Base-by-base conservation (phyloP, 2,888 invertebrate species). In the Ennomos erosarius region DNA sequence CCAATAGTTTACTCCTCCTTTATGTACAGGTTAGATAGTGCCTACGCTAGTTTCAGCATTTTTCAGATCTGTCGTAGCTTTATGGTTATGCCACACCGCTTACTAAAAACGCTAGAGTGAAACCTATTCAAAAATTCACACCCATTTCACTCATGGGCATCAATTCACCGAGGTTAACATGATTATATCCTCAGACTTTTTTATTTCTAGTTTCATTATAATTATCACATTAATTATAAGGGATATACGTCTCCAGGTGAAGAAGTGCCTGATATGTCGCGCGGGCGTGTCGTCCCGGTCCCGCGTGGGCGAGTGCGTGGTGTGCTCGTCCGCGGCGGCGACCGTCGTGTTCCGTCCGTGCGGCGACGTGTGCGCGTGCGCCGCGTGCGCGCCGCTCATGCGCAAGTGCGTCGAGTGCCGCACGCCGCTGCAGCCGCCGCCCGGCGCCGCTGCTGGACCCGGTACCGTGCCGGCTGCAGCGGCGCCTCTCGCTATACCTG, bases 331-430 rank as follows among this genome's bases (percentile, higher is more conserved):
- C 90, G 97, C 97, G 86, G 96, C 97, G 76, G 97, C 99, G 26
- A 95, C 97, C 13, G 96, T 98, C 55, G 94, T 99, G 82, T 99
- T 98, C 93, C 96, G 97, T 71, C 99, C 99, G 33, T 99, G 99
- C 90, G 97, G 97, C 51, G 98, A 99, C 91, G 98, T 99, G 95
- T 96, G 97, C 91, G 97, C 97, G 13, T 98, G 98, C 92, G 88
- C 86, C 45, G 81, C 95, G 73, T 99, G 99, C 90, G 97, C 98
- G 63, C 95, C 96, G 67, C 94, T 99, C 74, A 98, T 99, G 98
- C 98, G 98, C 93, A 99, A 99, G 92, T 99, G 99, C 92, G 98
- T 99, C 11, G 96, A 97, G 85, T 99, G 99, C 88, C 95, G 98
- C 74, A 95, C 97, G 47, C 96, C 97, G 83, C 97, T 99, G 59